Percentiles rank a stretch among this genome's conserved stretches.
Conservation (phyloP, 2,113 vertebrate genomes). For the Condylura cristata region DNA sequence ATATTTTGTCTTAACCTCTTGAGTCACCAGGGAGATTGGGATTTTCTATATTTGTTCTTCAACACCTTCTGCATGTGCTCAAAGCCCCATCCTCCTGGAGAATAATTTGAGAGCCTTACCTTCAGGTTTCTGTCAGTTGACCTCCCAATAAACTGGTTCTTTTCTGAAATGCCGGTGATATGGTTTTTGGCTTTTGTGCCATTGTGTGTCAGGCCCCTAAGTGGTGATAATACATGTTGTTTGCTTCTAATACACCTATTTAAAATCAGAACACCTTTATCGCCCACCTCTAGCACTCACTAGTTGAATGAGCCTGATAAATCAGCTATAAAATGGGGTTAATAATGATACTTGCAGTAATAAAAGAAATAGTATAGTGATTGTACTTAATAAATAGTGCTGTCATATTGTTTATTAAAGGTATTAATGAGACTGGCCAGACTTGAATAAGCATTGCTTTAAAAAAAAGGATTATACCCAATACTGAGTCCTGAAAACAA, state of each 20-base stretch:
- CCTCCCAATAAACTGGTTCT: too few species aligned
- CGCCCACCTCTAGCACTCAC: accelerated
- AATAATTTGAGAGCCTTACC: too few species aligned
- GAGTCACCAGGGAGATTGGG: too few species aligned
- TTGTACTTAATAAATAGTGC: neutral
- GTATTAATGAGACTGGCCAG: neutral
- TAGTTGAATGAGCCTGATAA: neutral
- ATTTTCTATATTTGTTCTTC: too few species aligned
- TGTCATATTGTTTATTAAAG: neutral
- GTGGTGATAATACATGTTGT: too few species aligned
- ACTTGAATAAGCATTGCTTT: neutral
- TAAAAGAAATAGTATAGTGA: neutral
- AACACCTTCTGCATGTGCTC: too few species aligned
- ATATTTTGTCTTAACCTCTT: too few species aligned
- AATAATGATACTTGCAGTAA: neutral
- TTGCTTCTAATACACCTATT: neutral
- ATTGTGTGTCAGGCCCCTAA: too few species aligned
- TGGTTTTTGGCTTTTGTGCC: too few species aligned
- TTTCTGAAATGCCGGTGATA: too few species aligned
- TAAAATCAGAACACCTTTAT: conserved; percentile 3
- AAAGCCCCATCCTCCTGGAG: too few species aligned
- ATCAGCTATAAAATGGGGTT: neutral
- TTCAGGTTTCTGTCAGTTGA: too few species aligned
- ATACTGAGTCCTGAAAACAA: neutral
- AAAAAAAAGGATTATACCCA: neutral